Evolutionary conservation across 2,888 invertebrate genomes (phyloP).

Genomic region (Agriotes lineatus): DNA sequence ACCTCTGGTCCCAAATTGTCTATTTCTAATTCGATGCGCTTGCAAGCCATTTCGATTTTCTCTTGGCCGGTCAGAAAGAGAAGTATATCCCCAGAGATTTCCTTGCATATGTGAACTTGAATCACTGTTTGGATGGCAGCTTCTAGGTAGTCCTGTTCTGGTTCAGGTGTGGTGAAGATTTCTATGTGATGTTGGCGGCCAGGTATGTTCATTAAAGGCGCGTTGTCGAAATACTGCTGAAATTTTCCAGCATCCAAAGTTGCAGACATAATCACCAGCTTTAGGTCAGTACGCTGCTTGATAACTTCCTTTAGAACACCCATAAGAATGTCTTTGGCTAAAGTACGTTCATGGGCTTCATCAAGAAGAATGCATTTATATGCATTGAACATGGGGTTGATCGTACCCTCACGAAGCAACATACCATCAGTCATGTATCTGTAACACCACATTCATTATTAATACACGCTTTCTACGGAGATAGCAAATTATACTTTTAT

Average conservation of each 20-base stretch:
- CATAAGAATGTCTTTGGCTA: slow-evolving; percentile 99
- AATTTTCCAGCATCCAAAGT: slow-evolving; percentile 99
- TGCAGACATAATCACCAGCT: slow-evolving; percentile 99
- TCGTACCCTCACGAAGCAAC: slow-evolving; percentile 99
- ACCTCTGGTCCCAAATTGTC: slow-evolving; percentile 95
- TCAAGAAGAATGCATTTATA: slow-evolving; percentile 97
- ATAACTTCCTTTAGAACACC: slow-evolving; percentile 98
- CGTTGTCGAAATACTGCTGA: slow-evolving; percentile 98
- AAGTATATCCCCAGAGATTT: slow-evolving; percentile 90
- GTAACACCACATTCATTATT: too few species aligned
- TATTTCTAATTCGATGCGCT: slow-evolving; percentile 94
- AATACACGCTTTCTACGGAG: too few species aligned
- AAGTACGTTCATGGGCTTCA: slow-evolving; percentile 98
- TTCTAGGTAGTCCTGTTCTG: slow-evolving; percentile 97
- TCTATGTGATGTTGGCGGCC: slow-evolving; percentile 96
- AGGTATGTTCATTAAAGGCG: slow-evolving; percentile 98
- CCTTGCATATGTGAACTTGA: slow-evolving; percentile 95
- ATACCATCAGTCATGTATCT: slow-evolving; percentile 99
- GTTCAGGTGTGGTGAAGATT: slow-evolving; percentile 99
- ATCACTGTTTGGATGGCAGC: slow-evolving; percentile 98
- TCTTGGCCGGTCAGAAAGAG: slow-evolving; percentile 85
- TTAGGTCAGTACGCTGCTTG: slow-evolving; percentile 91
- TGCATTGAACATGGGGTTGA: slow-evolving; percentile 95
- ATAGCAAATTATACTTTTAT: too few species aligned
- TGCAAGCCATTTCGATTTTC: slow-evolving; percentile 99